These are phyloP conservation scores for Aleiodes testaceus DNA, from an alignment of 2,888 invertebrate species.

Conservation along the genomic window DNA sequence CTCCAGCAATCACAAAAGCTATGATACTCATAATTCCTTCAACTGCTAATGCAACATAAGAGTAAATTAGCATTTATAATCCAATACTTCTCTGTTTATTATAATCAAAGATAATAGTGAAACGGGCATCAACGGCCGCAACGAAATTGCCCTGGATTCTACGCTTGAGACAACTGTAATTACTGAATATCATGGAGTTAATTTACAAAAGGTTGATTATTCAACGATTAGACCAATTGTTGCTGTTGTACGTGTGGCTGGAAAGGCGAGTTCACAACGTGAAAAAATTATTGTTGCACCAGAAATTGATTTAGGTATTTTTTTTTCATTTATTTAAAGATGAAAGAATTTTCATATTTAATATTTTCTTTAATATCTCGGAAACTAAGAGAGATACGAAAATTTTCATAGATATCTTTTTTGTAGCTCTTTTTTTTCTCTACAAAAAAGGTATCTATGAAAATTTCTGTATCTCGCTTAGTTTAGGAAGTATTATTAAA, in stretches of 20 bases:
- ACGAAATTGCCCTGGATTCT: slow-evolving; percentile 16
- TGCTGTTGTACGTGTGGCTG: slow-evolving; percentile 52
- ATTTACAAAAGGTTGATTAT: slow-evolving; percentile 46
- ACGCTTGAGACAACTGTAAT: slow-evolving; percentile 29
- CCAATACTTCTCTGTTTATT: slow-evolving; percentile 23
- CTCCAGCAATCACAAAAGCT: background rate
- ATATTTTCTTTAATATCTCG: background rate
- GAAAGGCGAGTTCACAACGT: slow-evolving; percentile 48
- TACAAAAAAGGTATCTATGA: too few relatives aligned
- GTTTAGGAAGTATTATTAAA: background rate
- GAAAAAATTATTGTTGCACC: slow-evolving; percentile 50
- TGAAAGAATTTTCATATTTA: background rate
- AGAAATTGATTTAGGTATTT: slow-evolving; percentile 47
- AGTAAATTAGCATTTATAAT: background rate
- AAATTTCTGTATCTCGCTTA: background rate
- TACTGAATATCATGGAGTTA: slow-evolving; percentile 21
- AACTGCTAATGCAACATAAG: slow-evolving; percentile 18
- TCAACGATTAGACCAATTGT: slow-evolving; percentile 49
- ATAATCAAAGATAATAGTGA: slow-evolving; percentile 15
- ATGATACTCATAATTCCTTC: background rate
- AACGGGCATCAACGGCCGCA: slow-evolving; percentile 1
- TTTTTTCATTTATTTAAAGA: background rate
- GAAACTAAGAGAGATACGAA: too few relatives aligned
- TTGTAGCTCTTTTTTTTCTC: too few relatives aligned
- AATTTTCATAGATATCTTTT: too few relatives aligned